Conservation (phyloP, 2,113 vertebrate genomes). For the Melanocharis versteri region DNA sequence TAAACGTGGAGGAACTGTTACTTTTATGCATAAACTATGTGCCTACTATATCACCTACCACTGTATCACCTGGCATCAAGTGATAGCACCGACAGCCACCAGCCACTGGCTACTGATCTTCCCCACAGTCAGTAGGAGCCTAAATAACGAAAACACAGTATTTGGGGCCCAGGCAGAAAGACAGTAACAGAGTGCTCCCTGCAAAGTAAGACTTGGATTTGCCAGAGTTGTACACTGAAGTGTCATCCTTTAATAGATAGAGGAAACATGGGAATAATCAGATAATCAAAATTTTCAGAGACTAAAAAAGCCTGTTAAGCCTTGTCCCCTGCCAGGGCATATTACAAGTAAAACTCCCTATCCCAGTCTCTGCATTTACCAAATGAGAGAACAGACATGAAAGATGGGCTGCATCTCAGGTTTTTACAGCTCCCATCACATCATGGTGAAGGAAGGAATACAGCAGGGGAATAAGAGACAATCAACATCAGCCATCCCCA, state of each 20-base stretch:
- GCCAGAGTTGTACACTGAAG: neutral
- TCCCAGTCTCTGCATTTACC: neutral
- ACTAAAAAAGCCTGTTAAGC: neutral
- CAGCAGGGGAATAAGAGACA: neutral
- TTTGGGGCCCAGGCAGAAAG: neutral
- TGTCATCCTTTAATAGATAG: neutral
- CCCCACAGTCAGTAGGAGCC: neutral
- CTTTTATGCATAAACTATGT: slow-evolving; percentile 1
- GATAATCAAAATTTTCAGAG: neutral
- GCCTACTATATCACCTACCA: neutral
- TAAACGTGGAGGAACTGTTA: neutral
- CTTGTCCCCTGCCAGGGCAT: neutral
- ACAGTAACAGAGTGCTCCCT: neutral
- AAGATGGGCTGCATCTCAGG: neutral
- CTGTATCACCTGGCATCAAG: slow-evolving; percentile 7
- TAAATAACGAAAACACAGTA: neutral
- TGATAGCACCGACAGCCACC: neutral
- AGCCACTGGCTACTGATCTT: neutral
- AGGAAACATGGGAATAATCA: neutral
- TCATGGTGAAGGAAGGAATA: neutral
- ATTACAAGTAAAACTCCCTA: neutral
- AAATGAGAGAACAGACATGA: neutral
- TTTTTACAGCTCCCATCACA: neutral
- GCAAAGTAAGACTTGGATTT: neutral
- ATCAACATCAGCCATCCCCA: neutral